These are phyloP conservation scores for Iguana delicatissima DNA, from an alignment of 2,797 vertebrate genomes.

Conservation along the genomic window DNA sequence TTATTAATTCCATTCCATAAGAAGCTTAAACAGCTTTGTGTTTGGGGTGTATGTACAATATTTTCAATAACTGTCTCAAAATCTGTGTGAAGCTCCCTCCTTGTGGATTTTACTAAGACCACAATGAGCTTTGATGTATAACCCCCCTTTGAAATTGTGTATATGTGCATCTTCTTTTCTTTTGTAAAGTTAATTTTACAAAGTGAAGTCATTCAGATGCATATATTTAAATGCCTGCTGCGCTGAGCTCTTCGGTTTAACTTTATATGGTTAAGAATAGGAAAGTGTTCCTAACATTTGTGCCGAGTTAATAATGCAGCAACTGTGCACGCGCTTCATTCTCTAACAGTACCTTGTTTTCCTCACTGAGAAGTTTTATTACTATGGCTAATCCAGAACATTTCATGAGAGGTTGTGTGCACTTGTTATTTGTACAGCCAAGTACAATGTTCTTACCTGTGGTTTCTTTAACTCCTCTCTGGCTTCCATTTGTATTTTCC, in stretches of 20 bases:
- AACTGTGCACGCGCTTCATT: slow-evolving; percentile 45
- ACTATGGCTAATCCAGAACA: slow-evolving; percentile 69
- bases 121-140: not conserved
- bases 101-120: not conserved
- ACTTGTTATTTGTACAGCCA: slow-evolving; percentile 66
- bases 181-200: slow-evolving; percentile 31
- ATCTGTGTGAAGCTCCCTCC: not conserved
- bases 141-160: too few relatives aligned
- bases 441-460: slow-evolving; percentile 69
- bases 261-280: slow-evolving; percentile 33
- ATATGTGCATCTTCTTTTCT: not conserved
- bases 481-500: slow-evolving; percentile 57
- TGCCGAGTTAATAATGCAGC: slow-evolving; percentile 50
- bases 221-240: not conserved
- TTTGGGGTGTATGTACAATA: not conserved
- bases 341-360: slow-evolving; percentile 69
- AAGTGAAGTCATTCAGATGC: slow-evolving; percentile 26
- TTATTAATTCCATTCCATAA: not conserved
- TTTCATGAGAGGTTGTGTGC: slow-evolving; percentile 64
- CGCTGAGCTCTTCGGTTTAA: slow-evolving; percentile 14
- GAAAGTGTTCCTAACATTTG: slow-evolving; percentile 45
- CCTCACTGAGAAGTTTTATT: slow-evolving; percentile 72
- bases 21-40: not conserved
- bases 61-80: not conserved
- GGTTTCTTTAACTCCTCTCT: slow-evolving; percentile 73